Evolutionary conservation across 2,888 invertebrate species (phyloP).

Genomic region (Apotomis turbidana): DNA sequence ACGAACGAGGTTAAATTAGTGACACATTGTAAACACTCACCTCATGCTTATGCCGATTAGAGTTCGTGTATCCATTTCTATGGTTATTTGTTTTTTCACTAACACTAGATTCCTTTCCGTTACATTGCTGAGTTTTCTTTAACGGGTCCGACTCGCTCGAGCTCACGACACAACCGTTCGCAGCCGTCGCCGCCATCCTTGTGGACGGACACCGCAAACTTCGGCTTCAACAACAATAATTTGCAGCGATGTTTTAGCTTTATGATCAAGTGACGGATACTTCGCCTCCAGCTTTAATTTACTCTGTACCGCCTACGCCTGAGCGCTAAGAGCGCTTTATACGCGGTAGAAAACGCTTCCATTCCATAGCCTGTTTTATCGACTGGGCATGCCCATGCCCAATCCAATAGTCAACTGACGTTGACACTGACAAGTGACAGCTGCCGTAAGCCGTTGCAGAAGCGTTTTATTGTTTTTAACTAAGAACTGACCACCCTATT

Average conservation of each 20-base stretch:
- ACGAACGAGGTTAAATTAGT: conserved; percentile 49
- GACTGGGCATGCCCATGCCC: background rate
- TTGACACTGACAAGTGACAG: conserved; percentile 18
- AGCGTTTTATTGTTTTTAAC: conserved; percentile 4
- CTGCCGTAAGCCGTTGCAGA: background rate
- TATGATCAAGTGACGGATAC: background rate
- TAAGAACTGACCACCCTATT: background rate
- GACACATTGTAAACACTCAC: conserved; percentile 64
- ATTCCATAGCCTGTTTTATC: conserved; percentile 26
- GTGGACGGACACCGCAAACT: conserved; percentile 36
- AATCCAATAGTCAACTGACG: background rate
- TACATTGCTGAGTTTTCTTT: conserved; percentile 55
- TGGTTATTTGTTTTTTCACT: conserved; percentile 62
- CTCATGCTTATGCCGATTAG: conserved; percentile 55
- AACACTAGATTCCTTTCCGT: conserved; percentile 53
- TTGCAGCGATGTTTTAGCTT: conserved; percentile 27
- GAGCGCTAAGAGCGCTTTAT: conserved; percentile 17
- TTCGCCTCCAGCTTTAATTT: background rate
- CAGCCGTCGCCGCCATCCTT: conserved; percentile 66
- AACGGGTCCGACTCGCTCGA: conserved; percentile 46
- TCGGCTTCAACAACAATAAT: background rate
- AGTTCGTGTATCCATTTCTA: conserved; percentile 66
- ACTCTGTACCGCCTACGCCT: too few species aligned
- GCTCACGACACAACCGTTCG: conserved; percentile 54
- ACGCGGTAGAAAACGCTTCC: background rate